Conservation (phyloP, 2,888 invertebrate genomes). For the Anoplius nigerrimus region DNA sequence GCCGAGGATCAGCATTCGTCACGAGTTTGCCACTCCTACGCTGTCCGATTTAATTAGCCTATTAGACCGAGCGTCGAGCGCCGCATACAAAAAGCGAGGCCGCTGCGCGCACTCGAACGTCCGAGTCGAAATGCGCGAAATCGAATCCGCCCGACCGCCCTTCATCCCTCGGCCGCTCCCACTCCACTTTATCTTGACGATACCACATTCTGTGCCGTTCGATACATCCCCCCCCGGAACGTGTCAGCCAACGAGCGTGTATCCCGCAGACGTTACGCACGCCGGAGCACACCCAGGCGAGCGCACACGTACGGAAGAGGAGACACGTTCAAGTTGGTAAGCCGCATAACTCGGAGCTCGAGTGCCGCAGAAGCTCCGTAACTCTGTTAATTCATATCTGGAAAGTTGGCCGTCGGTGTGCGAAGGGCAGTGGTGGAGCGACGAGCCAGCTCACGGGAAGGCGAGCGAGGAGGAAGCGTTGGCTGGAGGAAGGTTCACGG, state of each 20-base stretch:
- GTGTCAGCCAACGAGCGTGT: not conserved
- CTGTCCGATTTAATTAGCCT: constrained; percentile 48
- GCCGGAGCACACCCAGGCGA: not conserved
- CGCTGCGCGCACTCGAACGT: no score
- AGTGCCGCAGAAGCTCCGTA: constrained; percentile 66
- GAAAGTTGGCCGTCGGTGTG: constrained; percentile 65
- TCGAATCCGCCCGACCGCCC: no score
- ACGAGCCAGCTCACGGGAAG: not conserved
- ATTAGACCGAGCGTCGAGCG: constrained; percentile 39
- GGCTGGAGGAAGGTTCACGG: constrained; percentile 16
- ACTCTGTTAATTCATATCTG: constrained; percentile 74
- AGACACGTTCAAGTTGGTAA: constrained; percentile 70
- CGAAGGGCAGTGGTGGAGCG: constrained; percentile 11
- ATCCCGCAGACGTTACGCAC: no score
- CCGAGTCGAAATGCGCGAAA: no score
- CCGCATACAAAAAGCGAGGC: constrained; percentile 10
- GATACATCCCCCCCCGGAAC: not conserved
- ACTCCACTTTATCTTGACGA: not conserved
- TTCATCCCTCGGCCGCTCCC: no score
- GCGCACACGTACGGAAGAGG: constrained; percentile 13
- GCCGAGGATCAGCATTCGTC: constrained; percentile 48
- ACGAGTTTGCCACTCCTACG: constrained; percentile 45
- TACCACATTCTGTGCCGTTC: not conserved
- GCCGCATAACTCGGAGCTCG: constrained; percentile 67
- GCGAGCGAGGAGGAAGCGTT: constrained; percentile 28